Percentiles rank a stretch among this genome's conserved stretches.
phyloP scores from a whole-genome alignment of 92 coral and sea anemone genomes.

The Siderastrea radians region DNA sequence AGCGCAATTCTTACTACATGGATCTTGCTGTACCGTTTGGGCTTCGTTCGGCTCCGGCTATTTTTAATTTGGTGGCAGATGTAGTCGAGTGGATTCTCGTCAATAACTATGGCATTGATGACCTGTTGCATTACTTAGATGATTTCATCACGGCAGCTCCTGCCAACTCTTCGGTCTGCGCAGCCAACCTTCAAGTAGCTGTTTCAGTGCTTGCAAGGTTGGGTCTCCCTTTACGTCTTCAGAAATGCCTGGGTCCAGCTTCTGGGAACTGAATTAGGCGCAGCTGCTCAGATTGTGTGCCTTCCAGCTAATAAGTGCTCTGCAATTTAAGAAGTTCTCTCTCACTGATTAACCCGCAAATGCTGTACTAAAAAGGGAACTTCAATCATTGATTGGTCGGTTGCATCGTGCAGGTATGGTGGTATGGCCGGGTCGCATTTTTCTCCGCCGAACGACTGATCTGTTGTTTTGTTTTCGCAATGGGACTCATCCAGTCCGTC shows the following conservation, averaged over 20 bases:
- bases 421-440: slow-evolving; percentile 44
- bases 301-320: slow-evolving; percentile 15
- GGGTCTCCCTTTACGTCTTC: slow-evolving; percentile 12
- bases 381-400: slow-evolving; percentile 10
- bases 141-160: too few relatives aligned
- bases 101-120: slow-evolving; percentile 24
- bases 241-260: slow-evolving; percentile 36
- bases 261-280: slow-evolving; percentile 33
- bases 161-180: neutral
- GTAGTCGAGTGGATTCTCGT: slow-evolving; percentile 28
- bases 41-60: slow-evolving; percentile 27
- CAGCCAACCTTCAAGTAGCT: neutral
- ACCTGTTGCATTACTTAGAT: slow-evolving; percentile 12
- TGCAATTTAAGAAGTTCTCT: neutral
- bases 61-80: slow-evolving; percentile 30
- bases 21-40: slow-evolving; percentile 25
- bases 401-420: slow-evolving; percentile 20
- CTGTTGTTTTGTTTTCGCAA: slow-evolving; percentile 13
- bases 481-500: slow-evolving; percentile 23
- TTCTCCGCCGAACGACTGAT: slow-evolving; percentile 41
- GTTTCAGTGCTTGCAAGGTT: neutral
- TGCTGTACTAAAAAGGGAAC: slow-evolving; percentile 16
- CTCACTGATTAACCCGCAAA: neutral
- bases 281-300: slow-evolving; percentile 3
- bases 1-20: neutral